phyloP scores from a whole-genome alignment of 2,113 vertebrate genomes.

The Neolamprologus sp. region DNA sequence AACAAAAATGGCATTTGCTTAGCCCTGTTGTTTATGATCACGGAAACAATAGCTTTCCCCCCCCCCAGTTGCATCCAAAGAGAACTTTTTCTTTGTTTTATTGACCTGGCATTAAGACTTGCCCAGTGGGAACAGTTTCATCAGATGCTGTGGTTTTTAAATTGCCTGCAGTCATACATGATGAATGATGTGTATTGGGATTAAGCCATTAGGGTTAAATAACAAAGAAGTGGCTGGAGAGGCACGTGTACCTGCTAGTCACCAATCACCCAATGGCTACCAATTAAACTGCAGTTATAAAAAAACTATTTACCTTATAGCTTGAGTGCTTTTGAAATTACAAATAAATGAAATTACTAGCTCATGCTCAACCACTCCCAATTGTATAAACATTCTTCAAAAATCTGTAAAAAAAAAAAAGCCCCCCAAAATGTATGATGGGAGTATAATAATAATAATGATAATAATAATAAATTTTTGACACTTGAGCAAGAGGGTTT shows the following conservation, averaged over 20 bases:
- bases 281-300: neutral
- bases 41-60: neutral
- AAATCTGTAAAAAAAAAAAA: neutral
- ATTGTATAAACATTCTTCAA: neutral
- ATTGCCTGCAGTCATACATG: neutral
- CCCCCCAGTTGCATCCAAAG: neutral
- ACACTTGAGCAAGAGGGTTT: neutral
- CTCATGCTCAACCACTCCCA: neutral
- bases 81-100: neutral
- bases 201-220: neutral
- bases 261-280: neutral
- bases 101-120: neutral
- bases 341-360: neutral
- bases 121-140: neutral
- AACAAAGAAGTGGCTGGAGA: neutral
- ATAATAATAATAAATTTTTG: neutral
- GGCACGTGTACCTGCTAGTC: neutral
- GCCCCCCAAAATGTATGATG: neutral
- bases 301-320: accelerated
- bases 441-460: neutral
- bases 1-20: neutral
- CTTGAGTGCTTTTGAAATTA: neutral
- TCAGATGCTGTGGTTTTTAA: neutral
- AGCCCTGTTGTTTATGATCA: neutral
- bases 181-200: neutral